A percentile compares a stretch with the other conserved stretches of the same genome.
Conservation (phyloP, 2,888 invertebrate genomes). For the Orthonevra nobilis region DNA sequence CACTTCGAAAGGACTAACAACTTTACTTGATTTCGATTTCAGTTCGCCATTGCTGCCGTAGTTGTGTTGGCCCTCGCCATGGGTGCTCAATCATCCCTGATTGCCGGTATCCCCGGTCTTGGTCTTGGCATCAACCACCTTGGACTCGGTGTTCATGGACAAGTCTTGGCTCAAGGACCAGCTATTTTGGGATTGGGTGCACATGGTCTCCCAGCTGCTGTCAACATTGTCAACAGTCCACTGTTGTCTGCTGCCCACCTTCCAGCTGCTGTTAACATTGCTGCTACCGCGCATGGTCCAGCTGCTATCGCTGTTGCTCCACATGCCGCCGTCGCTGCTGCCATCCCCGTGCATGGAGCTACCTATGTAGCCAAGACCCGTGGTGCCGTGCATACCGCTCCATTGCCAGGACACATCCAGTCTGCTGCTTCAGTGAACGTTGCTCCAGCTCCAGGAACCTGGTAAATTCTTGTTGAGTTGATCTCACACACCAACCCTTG, state of each 20-base stretch:
- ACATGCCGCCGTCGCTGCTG: conserved; percentile 61
- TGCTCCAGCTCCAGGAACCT: conserved; percentile 77
- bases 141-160: conserved; percentile 57
- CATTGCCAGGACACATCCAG: conserved; percentile 76
- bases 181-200: conserved; percentile 52
- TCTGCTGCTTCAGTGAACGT: conserved; percentile 77
- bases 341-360: conserved; percentile 73
- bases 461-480: conserved; percentile 43
- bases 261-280: conserved; percentile 71
- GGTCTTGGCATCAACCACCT: conserved; percentile 35
- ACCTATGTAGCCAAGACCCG: conserved; percentile 77
- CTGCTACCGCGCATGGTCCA: conserved; percentile 65
- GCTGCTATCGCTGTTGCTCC: conserved; percentile 73
- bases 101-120: conserved; percentile 71
- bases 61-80: conserved; percentile 74
- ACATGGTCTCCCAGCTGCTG: conserved; percentile 63
- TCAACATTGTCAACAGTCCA: conserved; percentile 43
- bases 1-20: conserved; percentile 30
- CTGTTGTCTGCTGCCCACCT: conserved; percentile 17
- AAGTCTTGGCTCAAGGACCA: conserved; percentile 71
- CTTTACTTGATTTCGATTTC: conserved; percentile 45
- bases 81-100: conserved; percentile 69
- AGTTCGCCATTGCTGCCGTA: conserved; percentile 75
- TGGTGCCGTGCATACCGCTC: conserved; percentile 77
- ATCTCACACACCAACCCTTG: background rate